phyloP scores from a whole-genome alignment of 92 coral and sea anemone species.

The Parazoanthus swiftii region DNA sequence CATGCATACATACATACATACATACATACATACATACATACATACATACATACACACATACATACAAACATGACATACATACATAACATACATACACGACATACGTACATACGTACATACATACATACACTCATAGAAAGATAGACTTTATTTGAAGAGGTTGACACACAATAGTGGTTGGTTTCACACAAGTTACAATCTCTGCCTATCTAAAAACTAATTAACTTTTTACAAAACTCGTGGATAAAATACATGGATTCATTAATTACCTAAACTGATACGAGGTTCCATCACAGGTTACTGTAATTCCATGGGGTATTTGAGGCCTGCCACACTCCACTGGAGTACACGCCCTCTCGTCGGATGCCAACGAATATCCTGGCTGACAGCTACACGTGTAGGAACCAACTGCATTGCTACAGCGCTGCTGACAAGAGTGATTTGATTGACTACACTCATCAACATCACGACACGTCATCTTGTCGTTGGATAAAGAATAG shows the following conservation, averaged over 20 bases:
- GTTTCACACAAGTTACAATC: background rate
- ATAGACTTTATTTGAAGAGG: no score
- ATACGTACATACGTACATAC: no score
- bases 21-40: no score
- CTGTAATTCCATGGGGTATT: constrained; percentile 52
- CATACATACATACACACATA: no score
- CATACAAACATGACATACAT: no score
- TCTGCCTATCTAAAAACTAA: no score
- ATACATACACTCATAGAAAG: no score
- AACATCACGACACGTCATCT: constrained; percentile 54
- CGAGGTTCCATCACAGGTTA: constrained; percentile 56
- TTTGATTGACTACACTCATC: constrained; percentile 68
- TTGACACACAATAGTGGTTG: no score
- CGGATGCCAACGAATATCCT: constrained; percentile 48
- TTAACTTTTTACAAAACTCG: no score
- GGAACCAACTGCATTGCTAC: constrained; percentile 68
- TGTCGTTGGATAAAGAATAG: constrained; percentile 51
- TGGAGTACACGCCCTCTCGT: constrained; percentile 46
- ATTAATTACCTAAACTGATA: constrained; percentile 64
- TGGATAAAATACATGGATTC: no score
- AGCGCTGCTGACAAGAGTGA: constrained; percentile 59
- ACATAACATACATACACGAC: no score
- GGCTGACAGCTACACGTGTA: constrained; percentile 60
- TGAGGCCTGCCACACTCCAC: constrained; percentile 59
- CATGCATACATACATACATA: no score